Conservation (phyloP, 2,113 vertebrate genomes). For the Petaurus breviceps region DNA sequence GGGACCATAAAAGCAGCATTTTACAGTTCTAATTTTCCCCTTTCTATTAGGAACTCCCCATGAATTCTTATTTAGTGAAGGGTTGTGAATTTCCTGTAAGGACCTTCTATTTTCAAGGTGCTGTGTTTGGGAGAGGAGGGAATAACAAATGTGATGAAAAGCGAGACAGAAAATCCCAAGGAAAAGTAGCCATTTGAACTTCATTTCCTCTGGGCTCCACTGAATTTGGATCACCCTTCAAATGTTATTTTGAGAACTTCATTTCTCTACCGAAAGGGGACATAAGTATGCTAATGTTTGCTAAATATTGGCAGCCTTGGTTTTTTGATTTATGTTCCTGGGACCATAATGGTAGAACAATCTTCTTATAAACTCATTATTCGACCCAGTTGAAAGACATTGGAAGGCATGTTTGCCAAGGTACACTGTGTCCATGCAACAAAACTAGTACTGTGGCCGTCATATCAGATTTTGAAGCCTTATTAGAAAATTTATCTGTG, state of each 20-base stretch:
- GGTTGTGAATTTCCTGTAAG: background rate
- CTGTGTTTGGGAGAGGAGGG: background rate
- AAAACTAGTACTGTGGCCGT: conserved; percentile 55
- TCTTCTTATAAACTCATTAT: conserved; percentile 46
- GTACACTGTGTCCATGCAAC: conserved; percentile 46
- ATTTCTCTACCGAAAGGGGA: background rate
- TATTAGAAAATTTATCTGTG: conserved; percentile 55
- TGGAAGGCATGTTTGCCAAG: conserved; percentile 19
- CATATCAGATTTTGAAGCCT: conserved; percentile 34
- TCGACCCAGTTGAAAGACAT: conserved; percentile 16
- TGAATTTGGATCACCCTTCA: background rate
- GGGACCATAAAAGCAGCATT: too few species aligned
- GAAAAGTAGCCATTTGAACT: background rate
- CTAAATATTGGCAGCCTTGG: background rate
- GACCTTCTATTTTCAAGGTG: background rate
- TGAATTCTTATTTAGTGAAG: background rate
- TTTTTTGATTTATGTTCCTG: background rate
- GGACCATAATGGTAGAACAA: background rate
- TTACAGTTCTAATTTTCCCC: background rate
- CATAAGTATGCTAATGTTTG: background rate
- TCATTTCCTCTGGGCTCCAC: background rate
- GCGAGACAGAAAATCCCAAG: background rate
- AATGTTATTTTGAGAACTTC: background rate
- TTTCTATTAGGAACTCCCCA: background rate
- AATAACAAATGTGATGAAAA: background rate